Conservation (phyloP, 2,888 invertebrate genomes). For the Oscheius onirici region DNA sequence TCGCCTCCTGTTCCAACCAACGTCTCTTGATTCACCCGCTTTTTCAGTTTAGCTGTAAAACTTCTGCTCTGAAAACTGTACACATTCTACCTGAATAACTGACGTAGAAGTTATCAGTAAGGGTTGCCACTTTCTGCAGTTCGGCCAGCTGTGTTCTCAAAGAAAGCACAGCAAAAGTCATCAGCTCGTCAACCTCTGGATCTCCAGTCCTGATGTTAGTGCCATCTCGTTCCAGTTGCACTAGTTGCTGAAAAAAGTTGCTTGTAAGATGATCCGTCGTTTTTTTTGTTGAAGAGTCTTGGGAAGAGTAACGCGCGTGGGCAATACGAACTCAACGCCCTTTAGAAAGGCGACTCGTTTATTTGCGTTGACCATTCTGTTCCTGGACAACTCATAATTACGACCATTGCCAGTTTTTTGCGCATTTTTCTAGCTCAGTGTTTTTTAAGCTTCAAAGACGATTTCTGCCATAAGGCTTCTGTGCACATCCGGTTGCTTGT, state of each 20-base stretch:
- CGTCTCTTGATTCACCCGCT: slow-evolving; percentile 47
- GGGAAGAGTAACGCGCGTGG: neutral
- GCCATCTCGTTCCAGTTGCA: slow-evolving; percentile 36
- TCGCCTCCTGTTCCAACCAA: slow-evolving; percentile 41
- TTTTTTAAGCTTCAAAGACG: neutral
- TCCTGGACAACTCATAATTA: slow-evolving; percentile 17
- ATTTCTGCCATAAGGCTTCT: neutral
- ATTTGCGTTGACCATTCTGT: neutral
- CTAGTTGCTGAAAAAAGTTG: slow-evolving; percentile 42
- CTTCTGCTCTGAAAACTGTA: neutral
- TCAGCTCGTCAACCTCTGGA: slow-evolving; percentile 39
- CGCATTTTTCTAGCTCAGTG: neutral
- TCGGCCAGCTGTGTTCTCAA: slow-evolving; percentile 46
- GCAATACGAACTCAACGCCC: slow-evolving; percentile 9
- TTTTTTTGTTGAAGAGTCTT: neutral
- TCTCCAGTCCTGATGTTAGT: slow-evolving; percentile 36
- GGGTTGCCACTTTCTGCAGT: slow-evolving; percentile 34
- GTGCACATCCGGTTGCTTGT: slow-evolving; percentile 1
- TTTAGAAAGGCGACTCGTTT: neutral
- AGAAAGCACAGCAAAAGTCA: slow-evolving; percentile 37
- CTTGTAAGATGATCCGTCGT: neutral
- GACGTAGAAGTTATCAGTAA: slow-evolving; percentile 37
- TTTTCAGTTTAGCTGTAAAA: slow-evolving; percentile 40
- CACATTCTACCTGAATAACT: slow-evolving; percentile 34
- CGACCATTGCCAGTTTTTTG: neutral